Percentiles rank a stretch among this genome's conserved stretches.
Evolutionary conservation across 2,797 vertebrate species (phyloP).

Genomic region (Dendrocincla tyrannina): DNA sequence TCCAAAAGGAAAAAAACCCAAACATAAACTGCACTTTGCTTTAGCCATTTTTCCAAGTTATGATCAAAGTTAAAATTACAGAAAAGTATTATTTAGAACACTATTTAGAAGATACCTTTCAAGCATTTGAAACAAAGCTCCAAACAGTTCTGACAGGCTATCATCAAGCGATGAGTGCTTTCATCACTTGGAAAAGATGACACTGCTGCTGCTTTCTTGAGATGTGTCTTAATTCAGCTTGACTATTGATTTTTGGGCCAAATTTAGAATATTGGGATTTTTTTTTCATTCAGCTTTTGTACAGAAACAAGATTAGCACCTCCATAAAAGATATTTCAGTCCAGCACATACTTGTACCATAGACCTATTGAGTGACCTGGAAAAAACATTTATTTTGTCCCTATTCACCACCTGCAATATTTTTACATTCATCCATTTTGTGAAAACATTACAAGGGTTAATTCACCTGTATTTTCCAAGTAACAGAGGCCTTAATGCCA

Average conservation of each 20-base stretch:
- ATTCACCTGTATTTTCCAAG: background rate
- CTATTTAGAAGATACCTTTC: background rate
- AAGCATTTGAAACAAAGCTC: conserved; percentile 2
- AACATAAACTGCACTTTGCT: background rate
- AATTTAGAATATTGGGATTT: background rate
- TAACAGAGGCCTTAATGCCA: background rate
- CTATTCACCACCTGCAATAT: background rate
- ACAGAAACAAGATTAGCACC: background rate
- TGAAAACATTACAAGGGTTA: background rate
- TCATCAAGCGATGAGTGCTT: background rate
- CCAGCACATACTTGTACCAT: background rate
- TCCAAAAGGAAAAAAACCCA: background rate
- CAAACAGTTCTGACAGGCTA: background rate
- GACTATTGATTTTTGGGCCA: background rate
- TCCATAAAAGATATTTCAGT: background rate
- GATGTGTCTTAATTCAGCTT: background rate
- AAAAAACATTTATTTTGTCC: background rate
- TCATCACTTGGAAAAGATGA: background rate
- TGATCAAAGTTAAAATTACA: background rate
- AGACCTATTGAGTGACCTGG: background rate
- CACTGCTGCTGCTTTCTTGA: background rate
- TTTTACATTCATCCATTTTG: background rate
- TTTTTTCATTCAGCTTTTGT: background rate
- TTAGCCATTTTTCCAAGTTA: background rate
- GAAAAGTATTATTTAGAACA: background rate